Conservation (phyloP, 1,140 invertebrate species). For the Neomicropteryx cornuta region DNA sequence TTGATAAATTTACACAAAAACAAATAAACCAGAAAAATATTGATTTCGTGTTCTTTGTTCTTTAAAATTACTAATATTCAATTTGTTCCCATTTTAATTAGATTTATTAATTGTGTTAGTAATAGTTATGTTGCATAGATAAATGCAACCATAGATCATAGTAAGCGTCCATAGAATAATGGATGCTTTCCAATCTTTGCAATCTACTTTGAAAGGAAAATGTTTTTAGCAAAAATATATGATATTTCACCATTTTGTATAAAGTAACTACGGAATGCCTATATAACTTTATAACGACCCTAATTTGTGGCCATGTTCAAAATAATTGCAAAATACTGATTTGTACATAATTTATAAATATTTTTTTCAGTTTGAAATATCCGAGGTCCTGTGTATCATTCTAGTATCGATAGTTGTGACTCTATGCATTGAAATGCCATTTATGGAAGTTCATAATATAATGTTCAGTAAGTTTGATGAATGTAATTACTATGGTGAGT, state of each 20-base stretch:
- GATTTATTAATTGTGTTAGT: not conserved
- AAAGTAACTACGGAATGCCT: not conserved
- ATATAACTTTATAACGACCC: no score
- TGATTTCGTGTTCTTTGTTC: not conserved
- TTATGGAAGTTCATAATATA: slow-evolving; percentile 35
- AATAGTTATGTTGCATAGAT: no score
- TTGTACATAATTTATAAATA: slow-evolving; percentile 6
- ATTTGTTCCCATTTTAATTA: not conserved
- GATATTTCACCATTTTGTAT: not conserved
- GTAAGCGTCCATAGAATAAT: no score
- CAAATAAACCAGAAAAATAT: not conserved
- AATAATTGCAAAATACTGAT: slow-evolving; percentile 4
- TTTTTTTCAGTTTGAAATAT: slow-evolving; percentile 27
- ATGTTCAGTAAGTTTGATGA: slow-evolving; percentile 35
- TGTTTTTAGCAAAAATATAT: not conserved
- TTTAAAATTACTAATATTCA: not conserved
- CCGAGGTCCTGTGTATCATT: slow-evolving; percentile 27
- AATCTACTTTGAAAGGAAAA: not conserved
- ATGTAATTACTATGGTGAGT: no score
- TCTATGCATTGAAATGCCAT: slow-evolving; percentile 35
- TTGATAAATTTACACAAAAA: no score
- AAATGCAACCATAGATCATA: no score
- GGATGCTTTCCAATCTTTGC: not conserved
- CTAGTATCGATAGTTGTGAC: slow-evolving; percentile 26
- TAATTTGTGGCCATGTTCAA: not conserved